Percentiles rank a stretch among this genome's conserved stretches.
These are phyloP conservation scores for Crematogaster levior DNA, from an alignment of 2,888 invertebrate genomes.

Conservation along the genomic window DNA sequence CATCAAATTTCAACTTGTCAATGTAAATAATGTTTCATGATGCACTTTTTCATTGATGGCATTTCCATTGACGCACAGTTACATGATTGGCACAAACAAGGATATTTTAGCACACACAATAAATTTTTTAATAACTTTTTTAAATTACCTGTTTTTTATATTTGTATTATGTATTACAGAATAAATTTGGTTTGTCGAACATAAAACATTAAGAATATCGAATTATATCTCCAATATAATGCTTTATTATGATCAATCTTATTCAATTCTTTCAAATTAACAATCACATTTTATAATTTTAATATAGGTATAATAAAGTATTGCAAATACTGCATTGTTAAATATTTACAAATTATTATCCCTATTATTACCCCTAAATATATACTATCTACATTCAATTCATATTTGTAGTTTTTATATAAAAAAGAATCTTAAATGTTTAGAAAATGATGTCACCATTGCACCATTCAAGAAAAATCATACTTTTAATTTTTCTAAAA, in stretches of 20 bases:
- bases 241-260: slow-evolving; percentile 33
- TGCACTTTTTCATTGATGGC: too few relatives aligned
- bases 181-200: slow-evolving; percentile 25
- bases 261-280: slow-evolving; percentile 68
- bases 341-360: slow-evolving; percentile 17
- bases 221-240: slow-evolving; percentile 46
- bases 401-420: slow-evolving; percentile 34
- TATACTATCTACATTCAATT: slow-evolving; percentile 1
- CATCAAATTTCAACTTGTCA: slow-evolving; percentile 22
- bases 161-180: slow-evolving; percentile 39
- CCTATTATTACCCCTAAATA: slow-evolving; percentile 15
- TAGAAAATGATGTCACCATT: slow-evolving; percentile 33
- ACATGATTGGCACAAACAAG: slow-evolving; percentile 66
- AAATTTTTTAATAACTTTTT: slow-evolving; percentile 14
- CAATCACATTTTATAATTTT: slow-evolving; percentile 55
- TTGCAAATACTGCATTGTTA: slow-evolving; percentile 56
- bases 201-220: slow-evolving; percentile 29
- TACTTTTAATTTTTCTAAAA: slow-evolving; percentile 52
- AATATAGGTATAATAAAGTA: slow-evolving; percentile 67
- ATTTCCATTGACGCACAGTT: too few relatives aligned
- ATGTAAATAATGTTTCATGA: slow-evolving; percentile 32
- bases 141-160: slow-evolving; percentile 18
- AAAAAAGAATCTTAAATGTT: slow-evolving; percentile 56
- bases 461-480: slow-evolving; percentile 34
- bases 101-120: slow-evolving; percentile 7